Percentiles rank a stretch among this genome's conserved stretches.
These are phyloP conservation scores for Bradysia coprophila DNA, from an alignment of 1,140 invertebrate genomes.

Conservation along the genomic window DNA sequence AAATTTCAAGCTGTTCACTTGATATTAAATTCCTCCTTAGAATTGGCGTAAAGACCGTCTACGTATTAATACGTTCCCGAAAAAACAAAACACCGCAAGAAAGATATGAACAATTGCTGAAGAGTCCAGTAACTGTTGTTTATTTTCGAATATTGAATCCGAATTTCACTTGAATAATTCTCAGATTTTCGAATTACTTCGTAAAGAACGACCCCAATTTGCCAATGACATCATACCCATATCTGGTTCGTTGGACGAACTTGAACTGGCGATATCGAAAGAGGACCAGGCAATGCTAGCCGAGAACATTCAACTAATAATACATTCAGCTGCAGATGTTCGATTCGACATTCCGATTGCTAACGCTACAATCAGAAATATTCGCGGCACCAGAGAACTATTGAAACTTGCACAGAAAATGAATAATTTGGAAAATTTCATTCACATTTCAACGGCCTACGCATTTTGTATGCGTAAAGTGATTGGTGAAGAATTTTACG, in stretches of 20 bases:
- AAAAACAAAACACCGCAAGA: neutral
- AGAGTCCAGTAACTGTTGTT: no score
- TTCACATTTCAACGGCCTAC: conserved; percentile 46
- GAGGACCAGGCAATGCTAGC: conserved; percentile 30
- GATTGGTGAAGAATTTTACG: conserved; percentile 37
- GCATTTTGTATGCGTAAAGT: conserved; percentile 30
- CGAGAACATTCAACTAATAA: conserved; percentile 39
- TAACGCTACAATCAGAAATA: conserved; percentile 28
- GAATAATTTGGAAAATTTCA: conserved; percentile 32
- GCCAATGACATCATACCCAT: conserved; percentile 6
- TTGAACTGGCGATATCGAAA: conserved; percentile 34
- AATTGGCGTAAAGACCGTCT: neutral
- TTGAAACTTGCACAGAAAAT: conserved; percentile 33
- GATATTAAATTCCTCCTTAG: neutral
- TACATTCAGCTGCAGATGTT: conserved; percentile 69
- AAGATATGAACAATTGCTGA: neutral
- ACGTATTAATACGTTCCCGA: neutral
- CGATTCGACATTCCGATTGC: conserved; percentile 61
- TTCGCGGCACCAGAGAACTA: conserved; percentile 29
- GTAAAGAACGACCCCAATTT: neutral
- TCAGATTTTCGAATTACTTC: neutral
- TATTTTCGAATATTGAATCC: no score
- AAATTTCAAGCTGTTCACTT: no score
- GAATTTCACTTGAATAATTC: no score
- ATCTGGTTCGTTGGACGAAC: conserved; percentile 10